These are phyloP conservation scores for Lycaon pictus DNA, from an alignment of 2,113 vertebrate species.

Conservation along the genomic window DNA sequence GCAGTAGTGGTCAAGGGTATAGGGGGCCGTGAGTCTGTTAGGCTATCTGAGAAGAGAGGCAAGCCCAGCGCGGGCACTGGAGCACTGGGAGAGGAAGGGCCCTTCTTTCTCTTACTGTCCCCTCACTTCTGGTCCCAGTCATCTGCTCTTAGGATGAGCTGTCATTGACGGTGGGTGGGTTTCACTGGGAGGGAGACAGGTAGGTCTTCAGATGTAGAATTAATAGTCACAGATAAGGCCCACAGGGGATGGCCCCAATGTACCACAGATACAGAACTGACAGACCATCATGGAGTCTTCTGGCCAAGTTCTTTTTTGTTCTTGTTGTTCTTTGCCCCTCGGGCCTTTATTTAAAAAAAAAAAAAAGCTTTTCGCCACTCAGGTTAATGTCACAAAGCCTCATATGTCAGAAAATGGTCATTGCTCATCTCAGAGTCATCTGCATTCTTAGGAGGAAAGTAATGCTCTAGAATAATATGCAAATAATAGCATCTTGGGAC, in stretches of 20 bases:
- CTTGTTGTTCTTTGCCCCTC: neutral
- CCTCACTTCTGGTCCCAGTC: neutral
- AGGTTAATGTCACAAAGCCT: slow-evolving; percentile 38
- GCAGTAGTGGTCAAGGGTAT: neutral
- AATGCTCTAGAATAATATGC: neutral
- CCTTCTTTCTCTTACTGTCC: neutral
- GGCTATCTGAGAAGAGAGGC: neutral
- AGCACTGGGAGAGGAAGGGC: neutral
- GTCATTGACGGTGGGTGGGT: neutral
- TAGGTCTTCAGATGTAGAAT: neutral
- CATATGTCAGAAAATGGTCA: neutral
- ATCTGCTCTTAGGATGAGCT: slow-evolving; percentile 1
- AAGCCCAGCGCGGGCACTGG: neutral
- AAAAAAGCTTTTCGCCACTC: neutral
- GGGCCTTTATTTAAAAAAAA: neutral
- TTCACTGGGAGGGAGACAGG: neutral
- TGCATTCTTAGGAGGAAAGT: neutral
- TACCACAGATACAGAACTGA: neutral
- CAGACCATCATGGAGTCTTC: neutral
- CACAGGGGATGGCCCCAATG: neutral
- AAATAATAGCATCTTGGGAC: slow-evolving; percentile 42
- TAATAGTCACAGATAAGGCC: neutral
- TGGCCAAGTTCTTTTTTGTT: neutral
- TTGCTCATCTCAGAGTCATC: neutral
- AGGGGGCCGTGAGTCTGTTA: slow-evolving; percentile 37